phyloP scores from a whole-genome alignment of 2,113 vertebrate species.

The Pagrus major region DNA sequence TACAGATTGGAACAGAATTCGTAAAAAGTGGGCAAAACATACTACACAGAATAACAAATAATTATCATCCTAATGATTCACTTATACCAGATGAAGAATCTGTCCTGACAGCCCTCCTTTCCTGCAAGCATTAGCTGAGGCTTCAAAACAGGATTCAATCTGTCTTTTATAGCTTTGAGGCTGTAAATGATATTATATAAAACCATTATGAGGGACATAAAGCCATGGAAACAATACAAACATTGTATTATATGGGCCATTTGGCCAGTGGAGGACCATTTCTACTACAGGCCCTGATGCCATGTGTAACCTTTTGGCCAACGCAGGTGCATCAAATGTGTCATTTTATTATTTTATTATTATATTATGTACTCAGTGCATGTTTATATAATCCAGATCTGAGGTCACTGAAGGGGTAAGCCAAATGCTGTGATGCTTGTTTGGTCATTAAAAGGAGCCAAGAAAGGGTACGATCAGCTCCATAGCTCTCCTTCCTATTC shows the following conservation, averaged over 20 bases:
- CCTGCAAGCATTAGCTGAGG: neutral
- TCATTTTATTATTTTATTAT: neutral
- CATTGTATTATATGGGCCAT: constrained; percentile 24
- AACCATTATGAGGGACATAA: constrained; percentile 8
- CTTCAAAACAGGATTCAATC: constrained; percentile 1
- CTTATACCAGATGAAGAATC: neutral
- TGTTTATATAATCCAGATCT: neutral
- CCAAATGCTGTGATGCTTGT: neutral
- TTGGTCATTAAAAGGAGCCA: neutral
- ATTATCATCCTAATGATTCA: neutral
- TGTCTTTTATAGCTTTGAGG: constrained; percentile 40
- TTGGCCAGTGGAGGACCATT: neutral
- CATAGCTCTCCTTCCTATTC: neutral
- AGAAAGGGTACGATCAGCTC: neutral
- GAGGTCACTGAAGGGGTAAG: neutral
- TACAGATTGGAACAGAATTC: neutral
- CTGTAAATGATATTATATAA: constrained; percentile 39
- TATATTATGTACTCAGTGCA: neutral
- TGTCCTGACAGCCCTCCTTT: neutral
- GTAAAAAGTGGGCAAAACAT: too few relatives aligned
- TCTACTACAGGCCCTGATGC: neutral
- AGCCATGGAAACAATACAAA: constrained; percentile 69
- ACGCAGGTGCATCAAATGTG: neutral
- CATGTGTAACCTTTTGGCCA: neutral
- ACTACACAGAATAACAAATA: neutral